Percentiles rank a stretch among this genome's conserved stretches.
Conservation (phyloP, 1,140 invertebrate genomes). For the Epicauta chinensis region DNA sequence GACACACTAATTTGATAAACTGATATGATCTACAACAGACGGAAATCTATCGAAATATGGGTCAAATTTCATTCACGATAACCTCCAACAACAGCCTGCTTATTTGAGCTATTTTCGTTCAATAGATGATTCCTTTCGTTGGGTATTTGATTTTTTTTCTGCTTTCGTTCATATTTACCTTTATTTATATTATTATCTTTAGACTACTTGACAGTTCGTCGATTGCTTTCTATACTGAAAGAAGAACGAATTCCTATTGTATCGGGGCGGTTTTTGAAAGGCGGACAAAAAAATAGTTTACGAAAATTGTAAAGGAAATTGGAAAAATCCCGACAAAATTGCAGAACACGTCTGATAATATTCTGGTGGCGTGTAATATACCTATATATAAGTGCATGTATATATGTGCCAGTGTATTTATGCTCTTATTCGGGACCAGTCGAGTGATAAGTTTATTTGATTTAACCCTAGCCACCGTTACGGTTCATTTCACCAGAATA, state of each 20-base stretch:
- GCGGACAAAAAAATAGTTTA: slow-evolving; percentile 5
- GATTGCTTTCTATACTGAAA: neutral
- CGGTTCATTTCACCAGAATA: slow-evolving; percentile 14
- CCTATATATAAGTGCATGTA: neutral
- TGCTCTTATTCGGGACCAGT: neutral
- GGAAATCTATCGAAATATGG: no score
- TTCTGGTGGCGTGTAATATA: slow-evolving; percentile 11
- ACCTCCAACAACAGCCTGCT: no score
- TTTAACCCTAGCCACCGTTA: slow-evolving; percentile 8
- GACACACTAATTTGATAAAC: no score
- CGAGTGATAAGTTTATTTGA: slow-evolving; percentile 21
- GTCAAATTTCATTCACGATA: no score
- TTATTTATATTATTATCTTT: slow-evolving; percentile 5
- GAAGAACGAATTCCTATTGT: slow-evolving; percentile 3
- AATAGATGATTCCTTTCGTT: no score
- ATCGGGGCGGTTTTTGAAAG: slow-evolving; percentile 2
- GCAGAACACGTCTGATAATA: slow-evolving; percentile 13
- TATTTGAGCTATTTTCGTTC: no score
- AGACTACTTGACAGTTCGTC: slow-evolving; percentile 12
- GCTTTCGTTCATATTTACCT: slow-evolving; percentile 1
- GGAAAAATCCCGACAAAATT: slow-evolving; percentile 25
- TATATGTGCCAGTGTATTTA: no score
- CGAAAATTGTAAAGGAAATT: slow-evolving; percentile 22
- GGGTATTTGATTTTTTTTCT: no score
- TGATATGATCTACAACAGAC: no score